Evolutionary conservation across 92 coral and sea anemone genomes (phyloP).

Genomic region (Heteractis magnifica): DNA sequence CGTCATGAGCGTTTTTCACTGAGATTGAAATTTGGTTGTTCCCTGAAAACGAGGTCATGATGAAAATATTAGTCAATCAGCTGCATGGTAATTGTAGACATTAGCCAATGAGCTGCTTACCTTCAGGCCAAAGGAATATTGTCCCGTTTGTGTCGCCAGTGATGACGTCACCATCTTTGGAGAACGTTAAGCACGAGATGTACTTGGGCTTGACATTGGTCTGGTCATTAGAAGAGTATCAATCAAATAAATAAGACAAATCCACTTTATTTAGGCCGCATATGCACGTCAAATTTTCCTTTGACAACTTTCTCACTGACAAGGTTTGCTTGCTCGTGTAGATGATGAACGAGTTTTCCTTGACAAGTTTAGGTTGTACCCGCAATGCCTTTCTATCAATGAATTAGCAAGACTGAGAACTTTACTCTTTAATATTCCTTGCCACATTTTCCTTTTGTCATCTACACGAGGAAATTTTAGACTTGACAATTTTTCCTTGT

Average conservation of each 20-base stretch:
- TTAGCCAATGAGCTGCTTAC: slow-evolving; percentile 26
- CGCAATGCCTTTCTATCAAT: no score
- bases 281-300: no score
- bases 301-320: no score
- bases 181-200: slow-evolving; percentile 69
- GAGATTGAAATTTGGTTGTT: slow-evolving; percentile 56
- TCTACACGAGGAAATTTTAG: no score
- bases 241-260: neutral
- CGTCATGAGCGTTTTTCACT: slow-evolving; percentile 73
- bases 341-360: no score
- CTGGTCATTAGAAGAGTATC: slow-evolving; percentile 17
- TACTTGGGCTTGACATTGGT: slow-evolving; percentile 67
- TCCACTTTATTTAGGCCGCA: neutral
- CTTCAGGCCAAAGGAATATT: slow-evolving; percentile 78
- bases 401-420: no score
- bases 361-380: no score
- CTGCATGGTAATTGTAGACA: neutral
- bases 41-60: slow-evolving; percentile 2
- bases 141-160: slow-evolving; percentile 83
- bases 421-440: no score
- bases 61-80: neutral
- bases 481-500: no score
- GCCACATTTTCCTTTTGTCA: no score
- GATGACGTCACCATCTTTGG: slow-evolving; percentile 66
- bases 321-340: no score